Percentiles rank a stretch among this genome's conserved stretches.
These are phyloP conservation scores for Phyllotreta cruciferae DNA, from an alignment of 2,888 invertebrate genomes.

Conservation along the genomic window DNA sequence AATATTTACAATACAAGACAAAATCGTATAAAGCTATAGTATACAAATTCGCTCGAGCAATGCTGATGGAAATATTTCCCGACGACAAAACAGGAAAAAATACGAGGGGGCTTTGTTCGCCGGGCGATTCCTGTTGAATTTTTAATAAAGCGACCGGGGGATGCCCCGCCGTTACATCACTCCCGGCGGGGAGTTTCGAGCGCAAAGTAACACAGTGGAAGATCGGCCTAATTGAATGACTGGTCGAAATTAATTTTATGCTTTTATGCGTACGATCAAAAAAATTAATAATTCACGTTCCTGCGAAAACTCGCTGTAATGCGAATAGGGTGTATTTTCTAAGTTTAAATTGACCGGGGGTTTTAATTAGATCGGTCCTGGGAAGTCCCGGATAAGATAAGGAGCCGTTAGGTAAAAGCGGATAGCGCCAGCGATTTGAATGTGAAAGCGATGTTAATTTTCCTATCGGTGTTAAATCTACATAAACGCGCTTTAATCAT, in stretches of 20 bases:
- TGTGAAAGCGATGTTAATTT: background rate
- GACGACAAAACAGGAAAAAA: conserved; percentile 3
- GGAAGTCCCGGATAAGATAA: background rate
- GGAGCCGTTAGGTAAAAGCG: background rate
- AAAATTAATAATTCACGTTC: no score
- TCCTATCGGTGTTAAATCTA: background rate
- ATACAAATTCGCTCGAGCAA: no score
- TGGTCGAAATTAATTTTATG: background rate
- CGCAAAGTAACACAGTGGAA: background rate
- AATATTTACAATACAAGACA: no score
- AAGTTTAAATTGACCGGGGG: no score
- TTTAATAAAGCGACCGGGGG: conserved; percentile 8
- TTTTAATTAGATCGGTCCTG: background rate
- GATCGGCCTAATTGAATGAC: background rate
- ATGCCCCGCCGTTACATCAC: background rate
- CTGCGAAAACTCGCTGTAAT: no score
- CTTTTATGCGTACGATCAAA: no score
- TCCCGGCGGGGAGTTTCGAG: background rate
- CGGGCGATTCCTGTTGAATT: conserved; percentile 9
- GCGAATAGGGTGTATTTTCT: no score
- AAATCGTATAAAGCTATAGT: no score
- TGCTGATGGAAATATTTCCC: conserved; percentile 5
- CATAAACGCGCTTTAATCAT: conserved; percentile 4
- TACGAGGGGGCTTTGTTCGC: background rate
- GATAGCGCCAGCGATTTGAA: background rate